Percentiles rank a stretch among this genome's conserved stretches.
These are phyloP conservation scores for Porites rus DNA, from an alignment of 92 coral and sea anemone genomes.

Conservation along the genomic window DNA sequence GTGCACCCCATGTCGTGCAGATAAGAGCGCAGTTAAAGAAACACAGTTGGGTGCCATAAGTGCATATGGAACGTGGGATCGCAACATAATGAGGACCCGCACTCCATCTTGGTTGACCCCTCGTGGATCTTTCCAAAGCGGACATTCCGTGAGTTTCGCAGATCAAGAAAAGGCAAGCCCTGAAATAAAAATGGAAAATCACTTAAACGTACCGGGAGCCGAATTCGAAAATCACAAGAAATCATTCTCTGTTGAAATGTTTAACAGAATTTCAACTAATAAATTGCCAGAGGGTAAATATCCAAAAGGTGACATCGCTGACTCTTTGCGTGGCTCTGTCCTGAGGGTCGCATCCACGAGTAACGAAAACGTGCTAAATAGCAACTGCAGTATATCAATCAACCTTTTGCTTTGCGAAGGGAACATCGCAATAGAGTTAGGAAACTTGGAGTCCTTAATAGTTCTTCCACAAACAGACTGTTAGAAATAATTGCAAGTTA, in stretches of 20 bases:
- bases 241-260: neutral
- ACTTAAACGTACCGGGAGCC: neutral
- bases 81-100: neutral
- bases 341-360: neutral
- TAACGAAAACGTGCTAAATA: neutral
- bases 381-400: slow-evolving; percentile 1
- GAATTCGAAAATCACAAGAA: neutral
- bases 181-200: neutral
- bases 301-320: neutral
- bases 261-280: neutral
- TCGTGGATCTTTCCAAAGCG: slow-evolving; percentile 25
- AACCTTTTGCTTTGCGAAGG: slow-evolving; percentile 8
- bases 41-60: neutral
- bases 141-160: slow-evolving; percentile 1
- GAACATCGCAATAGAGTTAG: slow-evolving; percentile 8
- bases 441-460: slow-evolving; percentile 1
- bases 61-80: neutral
- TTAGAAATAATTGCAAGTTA: neutral
- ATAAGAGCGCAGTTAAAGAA: neutral
- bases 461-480: slow-evolving; percentile 44
- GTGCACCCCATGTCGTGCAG: slow-evolving; percentile 20
- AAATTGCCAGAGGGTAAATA: neutral
- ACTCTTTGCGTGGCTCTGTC: neutral
- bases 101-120: slow-evolving; percentile 17
- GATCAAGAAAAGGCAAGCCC: neutral